Evolutionary conservation across 64 coral and sea anemone genomes (phyloP).

Genomic region (Actinia tenebrosa): DNA sequence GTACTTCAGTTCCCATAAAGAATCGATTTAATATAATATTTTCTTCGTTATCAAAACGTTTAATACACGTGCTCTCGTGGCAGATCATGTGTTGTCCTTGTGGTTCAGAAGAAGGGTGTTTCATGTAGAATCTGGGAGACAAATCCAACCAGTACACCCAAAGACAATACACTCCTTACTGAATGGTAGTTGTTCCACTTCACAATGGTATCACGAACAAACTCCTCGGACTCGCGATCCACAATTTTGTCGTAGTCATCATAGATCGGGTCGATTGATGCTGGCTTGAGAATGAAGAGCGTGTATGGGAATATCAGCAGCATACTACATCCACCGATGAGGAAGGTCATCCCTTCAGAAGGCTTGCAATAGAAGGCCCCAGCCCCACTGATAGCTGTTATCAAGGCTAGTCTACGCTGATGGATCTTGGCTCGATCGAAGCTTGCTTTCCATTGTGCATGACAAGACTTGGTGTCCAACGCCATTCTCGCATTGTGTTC

Average conservation of each 20-base stretch:
- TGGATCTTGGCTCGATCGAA: constrained; percentile 74
- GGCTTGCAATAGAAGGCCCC: constrained; percentile 75
- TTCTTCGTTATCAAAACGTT: background rate
- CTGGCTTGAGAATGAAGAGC: constrained; percentile 56
- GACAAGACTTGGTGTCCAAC: constrained; percentile 38
- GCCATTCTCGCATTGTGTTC: constrained; percentile 76
- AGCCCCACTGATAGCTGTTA: constrained; percentile 35
- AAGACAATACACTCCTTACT: constrained; percentile 33
- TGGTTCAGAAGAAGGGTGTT: constrained; percentile 16
- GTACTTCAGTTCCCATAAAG: background rate
- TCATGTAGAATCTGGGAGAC: constrained; percentile 27
- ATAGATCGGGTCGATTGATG: constrained; percentile 89
- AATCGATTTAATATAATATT: background rate
- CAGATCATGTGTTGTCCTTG: background rate
- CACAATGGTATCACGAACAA: constrained; percentile 61
- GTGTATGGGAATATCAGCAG: constrained; percentile 66
- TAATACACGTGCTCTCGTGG: background rate
- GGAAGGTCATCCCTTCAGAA: constrained; percentile 55
- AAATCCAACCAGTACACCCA: constrained; percentile 43
- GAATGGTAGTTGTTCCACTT: constrained; percentile 76
- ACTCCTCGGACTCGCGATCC: constrained; percentile 37
- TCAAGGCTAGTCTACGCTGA: constrained; percentile 48
- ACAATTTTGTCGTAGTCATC: constrained; percentile 38
- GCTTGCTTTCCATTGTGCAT: constrained; percentile 80
- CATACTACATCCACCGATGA: constrained; percentile 53